A percentile compares a stretch with the other conserved stretches of the same genome.
These are phyloP conservation scores for Lepus townsendii DNA, from an alignment of 2,797 vertebrate species.

Conservation along the genomic window DNA sequence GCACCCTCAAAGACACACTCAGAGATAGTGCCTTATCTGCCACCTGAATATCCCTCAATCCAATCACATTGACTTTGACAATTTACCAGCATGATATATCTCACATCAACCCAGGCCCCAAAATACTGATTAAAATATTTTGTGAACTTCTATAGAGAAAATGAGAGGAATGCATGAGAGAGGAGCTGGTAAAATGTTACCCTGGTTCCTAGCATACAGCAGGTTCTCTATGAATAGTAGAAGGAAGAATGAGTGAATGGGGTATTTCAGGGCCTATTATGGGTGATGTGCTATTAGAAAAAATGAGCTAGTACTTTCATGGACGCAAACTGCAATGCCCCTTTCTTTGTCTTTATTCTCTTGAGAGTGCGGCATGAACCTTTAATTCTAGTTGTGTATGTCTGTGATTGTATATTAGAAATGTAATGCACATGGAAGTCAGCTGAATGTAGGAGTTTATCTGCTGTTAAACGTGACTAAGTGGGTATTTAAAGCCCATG, in stretches of 20 bases:
- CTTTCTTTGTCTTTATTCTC: background rate
- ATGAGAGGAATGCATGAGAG: background rate
- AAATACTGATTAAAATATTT: background rate
- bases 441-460: background rate
- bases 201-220: background rate
- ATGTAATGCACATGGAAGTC: background rate
- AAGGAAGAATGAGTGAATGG: background rate
- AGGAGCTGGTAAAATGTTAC: background rate
- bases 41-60: background rate
- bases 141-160: constrained; percentile 7
- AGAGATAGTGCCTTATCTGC: background rate
- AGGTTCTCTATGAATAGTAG: background rate
- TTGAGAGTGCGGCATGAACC: background rate
- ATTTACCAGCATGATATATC: background rate
- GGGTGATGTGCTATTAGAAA: background rate
- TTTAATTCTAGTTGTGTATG: background rate
- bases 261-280: background rate
- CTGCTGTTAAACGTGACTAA: background rate
- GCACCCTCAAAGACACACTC: background rate
- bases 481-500: background rate
- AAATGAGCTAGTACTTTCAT: background rate
- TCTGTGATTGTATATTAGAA: background rate
- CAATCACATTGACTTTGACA: background rate
- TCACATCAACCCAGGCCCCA: background rate
- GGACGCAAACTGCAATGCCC: background rate